Evolutionary conservation across 1,140 invertebrate species (phyloP), one percentile per base, ranked within the genome.

Genomic region (Eurosta solidaginis): DNA sequence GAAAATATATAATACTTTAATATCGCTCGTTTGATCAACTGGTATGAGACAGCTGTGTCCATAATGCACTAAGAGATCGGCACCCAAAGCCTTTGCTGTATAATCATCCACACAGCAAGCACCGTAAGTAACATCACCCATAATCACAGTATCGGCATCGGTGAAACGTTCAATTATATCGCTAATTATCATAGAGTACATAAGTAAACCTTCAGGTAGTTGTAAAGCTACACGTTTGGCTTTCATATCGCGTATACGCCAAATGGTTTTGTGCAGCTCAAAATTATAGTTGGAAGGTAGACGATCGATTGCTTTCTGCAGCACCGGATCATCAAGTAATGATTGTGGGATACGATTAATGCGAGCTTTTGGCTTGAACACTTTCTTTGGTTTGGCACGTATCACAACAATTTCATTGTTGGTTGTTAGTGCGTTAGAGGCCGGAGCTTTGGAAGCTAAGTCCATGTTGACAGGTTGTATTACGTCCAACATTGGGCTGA

Each of bases 101-200:
- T 93, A 96, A 89, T 99, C 98, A 88, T 99, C 98, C n/a, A 99
- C 94, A 89, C 98, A 99, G 88, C 98, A 99, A 3, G 98, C 98
- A 59, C 98, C 98, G 89, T 99, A 99, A 0, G 86, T 88, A 22
- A 90, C 89, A 90, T 99, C 98, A 14, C 96, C 97, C 96, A 99
- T 97, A 79, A 99, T 98, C 17, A 99, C 91, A n/a, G 94, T 94
- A 79, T 99, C 97, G 33, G 95, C 96, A 59, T 92, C 92, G 14
- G 97, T 97, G 86, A 99, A 98, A 74, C 94, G 91, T 89, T 97
- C 93, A 78, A 99, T 93, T 78, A 99, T 98, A 88, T 99, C 96
- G 76, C 95, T 93, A 80, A 99, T 94, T 42, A 95, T 94, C 81
- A 96, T 96, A 0, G 98, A 93, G 91, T 96, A 99, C 87, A 99